Evolutionary conservation across 2,888 invertebrate genomes (phyloP), one percentile per base, ranked within the genome.

Genomic region (Melanostoma scalare): DNA sequence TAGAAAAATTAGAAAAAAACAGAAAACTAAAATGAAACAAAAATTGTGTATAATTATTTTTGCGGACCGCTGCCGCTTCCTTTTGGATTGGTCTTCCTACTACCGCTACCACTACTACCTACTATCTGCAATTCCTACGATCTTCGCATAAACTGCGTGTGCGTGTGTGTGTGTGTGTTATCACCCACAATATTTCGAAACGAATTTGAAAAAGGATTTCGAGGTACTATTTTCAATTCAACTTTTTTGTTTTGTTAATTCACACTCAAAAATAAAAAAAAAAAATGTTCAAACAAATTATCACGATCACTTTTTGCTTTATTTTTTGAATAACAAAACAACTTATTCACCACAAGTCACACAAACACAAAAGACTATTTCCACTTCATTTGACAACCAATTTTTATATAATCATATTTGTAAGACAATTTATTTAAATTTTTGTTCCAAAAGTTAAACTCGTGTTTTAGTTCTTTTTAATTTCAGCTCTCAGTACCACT

Each of bases 51-150:
- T 86, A 67, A 84, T 79, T 87, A 85, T 89, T 88, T 88, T 89
- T 89, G 90, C 90, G 90, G 89, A 90, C 89, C 89, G 91, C 91
- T 90, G 91, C 89, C 89, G 88, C 89, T 86, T 82, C 86, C 85
- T 71, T 79, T 80, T 87, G 87, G 87, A 87, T 86, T 91, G 90
- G 90, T 90, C 87, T 86, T 88, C 87, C 86, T 79, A 84, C 84
- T 61, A 77, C 81, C 40, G 73, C 76, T 71, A 63, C 74, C 42
- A 82, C 63, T 48, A 63, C 82, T 78, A 78, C 71, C 75, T 75
- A 78, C 82, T 78, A 78, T 74, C 75, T 75, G 78, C 79, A 53
- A 61, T 61, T 65, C 71, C 76, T 75, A 85, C 84, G 69, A 73
- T 85, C 63, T 73, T 75, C 67, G 76, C 82, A 75, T 63, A 84